Evolutionary conservation across 2,888 invertebrate genomes (phyloP), one percentile per base, ranked within the genome.

Genomic region (Phortica okadai): DNA sequence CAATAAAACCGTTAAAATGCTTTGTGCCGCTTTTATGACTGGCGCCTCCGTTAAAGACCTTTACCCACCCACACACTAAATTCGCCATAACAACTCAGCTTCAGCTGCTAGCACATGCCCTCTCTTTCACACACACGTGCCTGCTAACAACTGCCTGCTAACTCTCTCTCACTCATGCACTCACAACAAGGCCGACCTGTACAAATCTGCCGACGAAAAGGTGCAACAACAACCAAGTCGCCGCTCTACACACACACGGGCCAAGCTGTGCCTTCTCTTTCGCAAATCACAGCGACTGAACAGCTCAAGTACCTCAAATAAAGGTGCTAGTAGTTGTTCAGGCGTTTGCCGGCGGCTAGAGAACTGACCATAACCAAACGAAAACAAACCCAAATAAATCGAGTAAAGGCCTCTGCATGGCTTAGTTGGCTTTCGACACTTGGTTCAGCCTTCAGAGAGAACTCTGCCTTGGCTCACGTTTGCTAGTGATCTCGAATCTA

Each of bases 361-460:
- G 21, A 21, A 50, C 2, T 6, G 50, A 50, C 50, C 50, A 50
- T 11, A 62, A 16, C 10, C n/a, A 62, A 59, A 11, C n/a, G n/a
- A n/a, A 59, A 59, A 11, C n/a, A 74, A 64, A 42, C 42, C 54
- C n/a, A 21, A 75, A 21, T 0, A 72, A 56, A 62, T 77, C 70
- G 69, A 76, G 74, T 10, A 74, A 69, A 59, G 56, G 66, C 78
- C 75, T 44, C 25, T 58, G 44, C 67, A 76, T 76, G 85, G 83
- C 88, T 86, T 87, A 87, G 82, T 83, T 85, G 87, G 86, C 87
- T 88, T 87, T 84, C 79, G 79, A 83, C 84, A 84, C 86, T 81
- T 82, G 41, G 8, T 7, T 81, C 72, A 74, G 74, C 59, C 8
- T 10, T 16, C 25, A 21, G 21, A 21, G 21, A 21, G 21, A 21